phyloP scores from a whole-genome alignment of 2,888 invertebrate genomes.

The Panzeria rudis region DNA sequence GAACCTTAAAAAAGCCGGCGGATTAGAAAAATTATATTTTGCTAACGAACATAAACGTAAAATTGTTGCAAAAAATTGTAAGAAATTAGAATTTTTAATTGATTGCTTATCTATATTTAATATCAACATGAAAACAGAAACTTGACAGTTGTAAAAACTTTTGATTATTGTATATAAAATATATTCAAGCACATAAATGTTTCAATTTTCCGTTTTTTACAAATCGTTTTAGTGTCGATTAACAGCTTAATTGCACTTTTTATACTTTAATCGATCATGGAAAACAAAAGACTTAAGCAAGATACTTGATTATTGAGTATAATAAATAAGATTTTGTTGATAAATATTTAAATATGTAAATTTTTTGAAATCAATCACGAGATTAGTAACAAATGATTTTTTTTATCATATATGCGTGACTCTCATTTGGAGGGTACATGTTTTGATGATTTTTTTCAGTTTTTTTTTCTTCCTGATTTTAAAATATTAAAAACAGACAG shows the following conservation, averaged over 20 bases:
- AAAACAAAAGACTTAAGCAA: slow-evolving; percentile 40
- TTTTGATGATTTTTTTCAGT: too few species aligned
- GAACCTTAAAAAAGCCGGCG: slow-evolving; percentile 9
- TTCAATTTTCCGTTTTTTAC: slow-evolving; percentile 6
- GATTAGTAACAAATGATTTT: too few species aligned
- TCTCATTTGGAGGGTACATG: too few species aligned
- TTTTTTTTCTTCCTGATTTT: too few species aligned
- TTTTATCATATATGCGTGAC: too few species aligned
- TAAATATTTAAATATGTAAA: not conserved
- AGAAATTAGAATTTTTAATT: slow-evolving; percentile 49
- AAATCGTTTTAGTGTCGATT: slow-evolving; percentile 34
- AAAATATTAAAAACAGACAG: too few species aligned
- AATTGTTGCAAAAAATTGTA: not conserved
- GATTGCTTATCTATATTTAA: slow-evolving; percentile 28
- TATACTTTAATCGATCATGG: not conserved
- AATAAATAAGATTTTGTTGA: not conserved
- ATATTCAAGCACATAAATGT: not conserved
- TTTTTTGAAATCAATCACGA: not conserved
- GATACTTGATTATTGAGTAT: not conserved
- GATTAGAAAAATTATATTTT: not conserved
- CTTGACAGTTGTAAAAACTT: slow-evolving; percentile 45
- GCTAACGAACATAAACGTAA: not conserved
- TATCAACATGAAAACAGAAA: slow-evolving; percentile 49
- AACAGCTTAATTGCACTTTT: slow-evolving; percentile 33
- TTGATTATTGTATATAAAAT: slow-evolving; percentile 5